Percentiles rank a stretch among this genome's conserved stretches.
phyloP scores from a whole-genome alignment of 2,113 vertebrate genomes.

The Pseudopodoces humilis region DNA sequence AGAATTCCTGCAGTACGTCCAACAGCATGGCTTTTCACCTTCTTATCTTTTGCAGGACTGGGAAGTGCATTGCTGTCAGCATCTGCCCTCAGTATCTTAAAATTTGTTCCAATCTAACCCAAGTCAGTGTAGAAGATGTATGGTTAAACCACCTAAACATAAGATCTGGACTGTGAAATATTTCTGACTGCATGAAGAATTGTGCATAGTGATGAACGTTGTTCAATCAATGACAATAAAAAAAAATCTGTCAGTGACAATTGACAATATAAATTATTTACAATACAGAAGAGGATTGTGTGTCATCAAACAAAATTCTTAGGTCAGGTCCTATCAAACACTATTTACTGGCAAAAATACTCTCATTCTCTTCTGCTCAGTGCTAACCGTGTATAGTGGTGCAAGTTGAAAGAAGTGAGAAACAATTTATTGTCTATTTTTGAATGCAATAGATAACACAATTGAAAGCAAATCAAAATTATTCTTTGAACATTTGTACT shows the following conservation, averaged over 20 bases:
- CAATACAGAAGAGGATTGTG: not conserved
- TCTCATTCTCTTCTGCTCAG: not conserved
- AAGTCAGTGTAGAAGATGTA: too few species aligned
- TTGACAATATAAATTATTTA: not conserved
- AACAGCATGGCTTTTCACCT: not conserved
- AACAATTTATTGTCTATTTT: not conserved
- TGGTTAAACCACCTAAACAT: not conserved
- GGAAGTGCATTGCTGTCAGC: not conserved
- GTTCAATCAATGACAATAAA: not conserved
- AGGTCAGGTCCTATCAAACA: not conserved
- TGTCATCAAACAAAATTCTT: not conserved
- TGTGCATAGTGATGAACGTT: not conserved
- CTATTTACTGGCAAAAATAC: not conserved
- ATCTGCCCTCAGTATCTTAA: not conserved
- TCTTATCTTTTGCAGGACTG: not conserved
- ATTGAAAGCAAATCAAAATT: not conserved
- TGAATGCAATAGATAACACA: not conserved
- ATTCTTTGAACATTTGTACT: not conserved
- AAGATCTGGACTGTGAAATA: not conserved
- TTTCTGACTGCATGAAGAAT: not conserved
- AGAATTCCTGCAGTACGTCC: rapidly evolving
- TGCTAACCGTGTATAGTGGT: too few species aligned
- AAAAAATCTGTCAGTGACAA: not conserved
- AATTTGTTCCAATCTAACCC: not conserved
- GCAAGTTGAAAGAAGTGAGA: not conserved